Conservation (phyloP, 2,888 invertebrate species). For the Heliconius aoede region DNA sequence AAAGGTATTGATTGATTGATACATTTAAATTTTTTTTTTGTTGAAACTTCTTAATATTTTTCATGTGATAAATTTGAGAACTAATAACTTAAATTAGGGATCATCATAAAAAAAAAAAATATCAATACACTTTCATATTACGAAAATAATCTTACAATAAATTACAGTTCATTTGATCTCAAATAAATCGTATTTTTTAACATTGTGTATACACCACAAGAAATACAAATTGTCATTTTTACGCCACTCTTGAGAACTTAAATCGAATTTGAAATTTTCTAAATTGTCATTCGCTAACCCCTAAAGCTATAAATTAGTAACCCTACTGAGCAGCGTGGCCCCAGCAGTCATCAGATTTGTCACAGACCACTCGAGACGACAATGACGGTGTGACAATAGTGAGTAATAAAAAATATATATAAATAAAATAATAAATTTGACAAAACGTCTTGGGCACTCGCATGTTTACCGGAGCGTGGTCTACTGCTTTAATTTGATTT, state of each 20-base stretch:
- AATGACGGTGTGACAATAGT: conserved; percentile 74
- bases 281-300: conserved; percentile 77
- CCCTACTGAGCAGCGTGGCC: conserved; percentile 70
- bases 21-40: background rate
- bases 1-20: conserved; percentile 18
- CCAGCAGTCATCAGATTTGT: conserved; percentile 83
- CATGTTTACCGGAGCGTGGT: conserved; percentile 72
- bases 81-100: background rate
- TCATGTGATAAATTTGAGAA: background rate
- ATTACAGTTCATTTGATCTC: conserved; percentile 64
- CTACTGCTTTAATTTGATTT: conserved; percentile 82
- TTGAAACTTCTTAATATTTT: background rate
- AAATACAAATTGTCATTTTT: conserved; percentile 62
- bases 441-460: conserved; percentile 84
- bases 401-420: conserved; percentile 77
- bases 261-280: conserved; percentile 77
- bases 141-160: conserved; percentile 7
- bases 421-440: conserved; percentile 84
- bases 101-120: background rate
- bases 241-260: conserved; percentile 72
- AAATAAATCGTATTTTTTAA: conserved; percentile 58
- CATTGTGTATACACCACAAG: conserved; percentile 66
- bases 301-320: conserved; percentile 73
- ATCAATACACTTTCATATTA: background rate
- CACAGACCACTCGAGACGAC: conserved; percentile 80